Evolutionary conservation across 2,113 vertebrate genomes (phyloP).

Genomic region (Corythoichthys haematopterus): DNA sequence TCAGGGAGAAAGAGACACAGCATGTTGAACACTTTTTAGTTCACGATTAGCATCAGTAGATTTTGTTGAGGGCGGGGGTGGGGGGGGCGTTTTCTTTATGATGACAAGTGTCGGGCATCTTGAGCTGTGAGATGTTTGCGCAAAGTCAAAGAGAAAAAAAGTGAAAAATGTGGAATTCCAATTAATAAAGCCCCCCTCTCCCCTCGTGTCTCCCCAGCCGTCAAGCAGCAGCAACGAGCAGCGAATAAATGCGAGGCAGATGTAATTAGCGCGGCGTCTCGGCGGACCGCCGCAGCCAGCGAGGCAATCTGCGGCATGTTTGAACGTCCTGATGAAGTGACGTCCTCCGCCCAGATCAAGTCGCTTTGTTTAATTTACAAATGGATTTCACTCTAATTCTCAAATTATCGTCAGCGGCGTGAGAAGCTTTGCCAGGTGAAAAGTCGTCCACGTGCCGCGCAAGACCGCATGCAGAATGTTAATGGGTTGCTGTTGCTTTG

Average conservation of each 20-base stretch:
- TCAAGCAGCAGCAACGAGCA: conserved; percentile 79
- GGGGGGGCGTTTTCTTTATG: not conserved
- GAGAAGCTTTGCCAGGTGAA: conserved; percentile 30
- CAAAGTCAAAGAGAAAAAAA: conserved; percentile 56
- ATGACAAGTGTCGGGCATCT: not conserved
- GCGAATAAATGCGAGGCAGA: conserved; percentile 98
- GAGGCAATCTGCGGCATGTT: conserved; percentile 98
- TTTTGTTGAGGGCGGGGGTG: not conserved
- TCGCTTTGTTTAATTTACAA: conserved; percentile 99
- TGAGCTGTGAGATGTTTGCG: conserved; percentile 35
- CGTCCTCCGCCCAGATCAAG: conserved; percentile 99
- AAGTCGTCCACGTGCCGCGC: conserved; percentile 33
- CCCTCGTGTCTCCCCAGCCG: conserved; percentile 9
- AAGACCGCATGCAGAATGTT: conserved; percentile 9
- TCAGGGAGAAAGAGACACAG: not conserved
- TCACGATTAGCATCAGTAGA: not conserved
- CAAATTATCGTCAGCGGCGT: conserved; percentile 88
- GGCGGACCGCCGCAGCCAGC: conserved; percentile 87
- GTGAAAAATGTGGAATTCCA: conserved; percentile 97
- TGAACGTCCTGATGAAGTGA: conserved; percentile 99
- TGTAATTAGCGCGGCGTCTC: conserved; percentile 98
- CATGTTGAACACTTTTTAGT: not conserved
- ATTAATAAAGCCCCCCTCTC: conserved; percentile 90
- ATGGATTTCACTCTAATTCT: conserved; percentile 99
- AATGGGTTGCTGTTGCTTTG: conserved; percentile 8